Base-by-base conservation (phyloP, 2,888 invertebrate species). In the Beris chalybata region DNA sequence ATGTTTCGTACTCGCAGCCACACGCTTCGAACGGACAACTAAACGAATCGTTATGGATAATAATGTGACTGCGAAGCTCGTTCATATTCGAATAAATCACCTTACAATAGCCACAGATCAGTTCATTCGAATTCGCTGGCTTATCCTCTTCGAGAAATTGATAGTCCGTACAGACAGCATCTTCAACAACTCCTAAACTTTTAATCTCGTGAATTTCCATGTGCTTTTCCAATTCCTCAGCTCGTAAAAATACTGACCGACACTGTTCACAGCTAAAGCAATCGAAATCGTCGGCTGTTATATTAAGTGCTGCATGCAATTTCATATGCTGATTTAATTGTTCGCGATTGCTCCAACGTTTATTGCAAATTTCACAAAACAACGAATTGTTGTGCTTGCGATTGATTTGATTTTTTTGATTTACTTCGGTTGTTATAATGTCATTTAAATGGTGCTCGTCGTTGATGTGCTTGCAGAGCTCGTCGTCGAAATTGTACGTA, bases 161-260 rank as follows among this genome's bases (percentile, higher is more conserved):
- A 68, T 70, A 70, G 31, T 70, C 70, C 2, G 67, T 68, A 55
- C 70, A 70, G 7, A 63, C 43, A 54, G 50, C 58, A 63, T 64
- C 54, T 4, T 64, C 64, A 9, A 43, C 32, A 52, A 31, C n/a
- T 4, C n/a, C 7, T 2, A 32, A 12, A 22, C 30, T 43, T 7
- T 11, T 43, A 12, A 31, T 7, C 13, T 63, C 57, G 30, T 61
- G 61, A 7, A 68, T 9, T 5, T 45, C 12, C 31, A 52, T 64
- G 44, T 67, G 67, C 11, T 50, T 45, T 7, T 43, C 13, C 22
- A 67, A 54, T 44, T 56, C 50, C 15, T 65, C 44, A 7, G 43
- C 11, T 6, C 15, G 59, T 55, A 67, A 32, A 45, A 54, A 67
- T 1, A 67, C 43, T 12, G 30, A 61, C 31, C 54, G 64, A 65